A percentile compares a stretch with the other conserved stretches of the same genome.
Evolutionary conservation across 2,888 invertebrate species (phyloP).

Genomic region (Drosophila glabriapex): DNA sequence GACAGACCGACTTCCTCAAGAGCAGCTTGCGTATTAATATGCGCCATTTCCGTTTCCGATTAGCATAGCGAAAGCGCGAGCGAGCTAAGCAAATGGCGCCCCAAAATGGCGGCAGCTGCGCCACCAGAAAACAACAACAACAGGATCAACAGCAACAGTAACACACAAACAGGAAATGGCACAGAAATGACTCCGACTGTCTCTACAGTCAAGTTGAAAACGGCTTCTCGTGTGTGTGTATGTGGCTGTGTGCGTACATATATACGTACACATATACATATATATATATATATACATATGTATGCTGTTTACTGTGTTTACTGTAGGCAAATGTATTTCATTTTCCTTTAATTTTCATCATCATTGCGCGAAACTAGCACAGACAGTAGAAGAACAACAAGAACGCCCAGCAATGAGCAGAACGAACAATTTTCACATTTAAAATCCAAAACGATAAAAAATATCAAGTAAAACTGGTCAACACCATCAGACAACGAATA

Average conservation of each 20-base stretch:
- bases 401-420: slow-evolving; percentile 37
- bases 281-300: neutral
- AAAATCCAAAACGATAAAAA: slow-evolving; percentile 77
- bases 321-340: slow-evolving; percentile 78
- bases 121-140: slow-evolving; percentile 31
- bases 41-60: slow-evolving; percentile 82
- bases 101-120: slow-evolving; percentile 76
- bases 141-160: slow-evolving; percentile 30
- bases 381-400: slow-evolving; percentile 43
- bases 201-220: slow-evolving; percentile 58
- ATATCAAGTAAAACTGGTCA: slow-evolving; percentile 55
- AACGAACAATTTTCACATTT: slow-evolving; percentile 72
- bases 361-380: slow-evolving; percentile 79
- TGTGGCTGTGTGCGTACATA: slow-evolving; percentile 19
- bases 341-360: slow-evolving; percentile 82
- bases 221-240: slow-evolving; percentile 24
- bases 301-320: slow-evolving; percentile 31
- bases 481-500: slow-evolving; percentile 6
- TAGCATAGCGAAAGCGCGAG: slow-evolving; percentile 70
- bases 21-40: slow-evolving; percentile 81
- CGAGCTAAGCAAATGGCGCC: slow-evolving; percentile 61
- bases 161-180: slow-evolving; percentile 75
- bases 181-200: slow-evolving; percentile 77
- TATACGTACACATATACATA: neutral
- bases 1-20: slow-evolving; percentile 62